Conservation (phyloP, 2,113 vertebrate species). For the Noctilio leporinus region DNA sequence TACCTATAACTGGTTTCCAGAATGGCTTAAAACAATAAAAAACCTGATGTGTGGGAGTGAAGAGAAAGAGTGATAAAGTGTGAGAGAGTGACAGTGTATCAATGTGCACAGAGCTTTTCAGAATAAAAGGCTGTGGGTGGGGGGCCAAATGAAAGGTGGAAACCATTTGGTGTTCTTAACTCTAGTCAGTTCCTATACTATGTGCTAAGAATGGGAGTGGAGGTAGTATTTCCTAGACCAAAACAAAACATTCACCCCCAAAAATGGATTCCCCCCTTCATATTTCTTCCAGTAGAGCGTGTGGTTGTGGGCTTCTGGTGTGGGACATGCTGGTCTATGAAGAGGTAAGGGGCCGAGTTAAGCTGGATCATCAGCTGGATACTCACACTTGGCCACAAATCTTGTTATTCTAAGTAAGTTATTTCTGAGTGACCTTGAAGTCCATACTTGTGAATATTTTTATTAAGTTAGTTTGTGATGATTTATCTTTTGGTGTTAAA, state of each 20-base stretch:
- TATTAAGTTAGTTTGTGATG: not conserved
- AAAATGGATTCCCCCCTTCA: not conserved
- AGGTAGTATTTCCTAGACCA: not conserved
- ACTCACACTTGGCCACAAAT: not conserved
- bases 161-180: not conserved
- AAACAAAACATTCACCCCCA: not conserved
- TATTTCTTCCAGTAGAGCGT: not conserved
- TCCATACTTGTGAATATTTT: not conserved
- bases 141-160: not conserved
- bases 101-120: not conserved
- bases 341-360: not conserved
- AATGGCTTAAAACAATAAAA: not conserved
- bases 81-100: not conserved
- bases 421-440: not conserved
- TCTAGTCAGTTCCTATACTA: not conserved
- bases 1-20: not conserved
- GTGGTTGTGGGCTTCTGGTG: not conserved
- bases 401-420: not conserved
- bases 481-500: not conserved
- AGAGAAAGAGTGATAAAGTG: not conserved
- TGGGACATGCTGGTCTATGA: not conserved
- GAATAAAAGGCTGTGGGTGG: not conserved
- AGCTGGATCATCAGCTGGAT: not conserved
- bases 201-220: not conserved
- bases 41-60: not conserved